A percentile compares a stretch with the other conserved stretches of the same genome.
phyloP scores from a whole-genome alignment of 2,113 vertebrate species.

The Petroica traversi region DNA sequence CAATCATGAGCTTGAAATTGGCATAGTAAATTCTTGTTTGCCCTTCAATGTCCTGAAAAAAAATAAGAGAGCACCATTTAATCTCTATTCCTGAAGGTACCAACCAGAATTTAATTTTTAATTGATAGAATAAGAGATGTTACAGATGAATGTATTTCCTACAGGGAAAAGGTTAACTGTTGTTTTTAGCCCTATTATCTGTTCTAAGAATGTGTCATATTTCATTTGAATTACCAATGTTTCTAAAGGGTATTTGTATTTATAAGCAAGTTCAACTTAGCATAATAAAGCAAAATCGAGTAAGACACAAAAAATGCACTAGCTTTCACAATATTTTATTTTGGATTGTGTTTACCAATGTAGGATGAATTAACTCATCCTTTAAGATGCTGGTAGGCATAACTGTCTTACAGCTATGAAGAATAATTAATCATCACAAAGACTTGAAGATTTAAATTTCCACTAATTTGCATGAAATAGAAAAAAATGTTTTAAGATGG shows the following conservation, averaged over 20 bases:
- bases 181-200: background rate
- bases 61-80: background rate
- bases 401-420: background rate
- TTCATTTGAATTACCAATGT: background rate
- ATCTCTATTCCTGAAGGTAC: background rate
- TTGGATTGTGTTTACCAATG: background rate
- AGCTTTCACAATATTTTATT: background rate
- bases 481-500: background rate
- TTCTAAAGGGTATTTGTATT: background rate
- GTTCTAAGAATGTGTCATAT: background rate
- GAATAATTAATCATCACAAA: background rate
- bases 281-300: background rate
- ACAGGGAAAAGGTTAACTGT: background rate
- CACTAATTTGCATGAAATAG: background rate
- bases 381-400: background rate
- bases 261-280: background rate
- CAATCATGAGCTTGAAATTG: background rate
- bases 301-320: background rate
- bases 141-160: background rate
- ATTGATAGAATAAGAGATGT: background rate
- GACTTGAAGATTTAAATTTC: background rate
- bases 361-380: background rate
- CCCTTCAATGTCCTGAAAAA: background rate
- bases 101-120: background rate
- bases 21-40: background rate